Evolutionary conservation across 2,888 invertebrate species (phyloP), one percentile per base, ranked within the genome.

Genomic region (Anorthoa munda): DNA sequence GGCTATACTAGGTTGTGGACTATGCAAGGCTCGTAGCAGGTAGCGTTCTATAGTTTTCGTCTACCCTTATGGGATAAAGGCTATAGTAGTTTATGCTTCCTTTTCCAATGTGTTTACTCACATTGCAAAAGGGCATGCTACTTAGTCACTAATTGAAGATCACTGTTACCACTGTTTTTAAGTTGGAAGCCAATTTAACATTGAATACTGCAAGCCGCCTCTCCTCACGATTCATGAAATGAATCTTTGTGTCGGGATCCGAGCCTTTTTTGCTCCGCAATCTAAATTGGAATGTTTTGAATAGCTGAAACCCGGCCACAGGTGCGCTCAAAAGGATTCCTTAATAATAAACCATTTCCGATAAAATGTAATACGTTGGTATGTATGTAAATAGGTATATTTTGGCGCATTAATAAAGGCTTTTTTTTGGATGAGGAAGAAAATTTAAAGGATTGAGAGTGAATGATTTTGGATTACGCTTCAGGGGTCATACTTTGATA

Each of bases 231-330:
- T 88, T 89, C 86, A 90, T 90, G 82, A 81, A 81, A 77, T 77
- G 55, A 81, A 90, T 88, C 88, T 89, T 90, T 90, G 86, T 89
- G 82, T 77, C 77, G 81, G 84, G 72, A 85, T 73, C 73, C 79
- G 72, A 85, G 83, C 77, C 85, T 90, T 87, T 88, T 89, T 87
- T 84, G 67, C 77, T 61, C 75, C 75, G 79, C 83, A 81, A 75
- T 85, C 88, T 86, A 90, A 91, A 92, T 92, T 92, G 89, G 85
- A 92, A 92, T 92, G 89, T 92, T 93, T 92, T 90, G 92, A 91
- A 92, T 91, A 88, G 89, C 90, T 88, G 88, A 90, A 92, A 90
- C 83, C 85, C 87, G 85, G 86, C 81, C 90, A 79, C 92, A 92
- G 91, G 91, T 92, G 91, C 86, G 83, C 78, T 88, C 89, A 90